Evolutionary conservation across 2,888 invertebrate species (phyloP).

Genomic region (Melieria crassipennis): DNA sequence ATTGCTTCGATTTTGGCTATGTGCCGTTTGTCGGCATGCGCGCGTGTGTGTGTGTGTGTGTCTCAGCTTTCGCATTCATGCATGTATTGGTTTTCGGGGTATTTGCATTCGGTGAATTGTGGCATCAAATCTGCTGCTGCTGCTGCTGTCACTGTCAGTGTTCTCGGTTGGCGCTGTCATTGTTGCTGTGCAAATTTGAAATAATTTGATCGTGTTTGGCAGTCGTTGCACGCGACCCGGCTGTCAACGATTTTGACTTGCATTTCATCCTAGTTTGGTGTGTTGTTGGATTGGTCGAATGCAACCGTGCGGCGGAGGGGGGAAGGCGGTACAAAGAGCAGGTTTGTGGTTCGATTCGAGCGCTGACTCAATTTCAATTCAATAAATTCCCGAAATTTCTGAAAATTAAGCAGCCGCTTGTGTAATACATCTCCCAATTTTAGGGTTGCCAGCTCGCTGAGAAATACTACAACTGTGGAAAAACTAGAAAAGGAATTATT

Average conservation of each 20-base stretch:
- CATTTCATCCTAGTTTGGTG: conserved; percentile 15
- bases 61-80: background rate
- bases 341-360: too few species aligned
- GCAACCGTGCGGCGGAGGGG: too few species aligned
- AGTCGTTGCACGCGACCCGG: conserved; percentile 24
- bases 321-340: too few species aligned
- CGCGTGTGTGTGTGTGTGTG: conserved; percentile 14
- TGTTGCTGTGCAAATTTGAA: conserved; percentile 24
- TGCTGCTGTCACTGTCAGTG: conserved; percentile 16
- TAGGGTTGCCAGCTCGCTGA: too few species aligned
- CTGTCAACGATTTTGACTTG: conserved; percentile 32
- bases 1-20: conserved; percentile 57
- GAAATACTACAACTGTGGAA: too few species aligned
- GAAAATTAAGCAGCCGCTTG: too few species aligned
- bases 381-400: too few species aligned
- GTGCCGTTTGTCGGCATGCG: conserved; percentile 17
- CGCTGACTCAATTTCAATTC: too few species aligned
- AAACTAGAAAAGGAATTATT: too few species aligned
- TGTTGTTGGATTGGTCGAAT: too few species aligned
- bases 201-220: conserved; percentile 28
- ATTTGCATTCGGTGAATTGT: conserved; percentile 9
- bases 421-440: too few species aligned
- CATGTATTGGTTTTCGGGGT: conserved; percentile 3
- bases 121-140: background rate
- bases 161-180: conserved; percentile 4